Base-by-base conservation (phyloP, 2,888 invertebrate species). In the Luperina testacea region DNA sequence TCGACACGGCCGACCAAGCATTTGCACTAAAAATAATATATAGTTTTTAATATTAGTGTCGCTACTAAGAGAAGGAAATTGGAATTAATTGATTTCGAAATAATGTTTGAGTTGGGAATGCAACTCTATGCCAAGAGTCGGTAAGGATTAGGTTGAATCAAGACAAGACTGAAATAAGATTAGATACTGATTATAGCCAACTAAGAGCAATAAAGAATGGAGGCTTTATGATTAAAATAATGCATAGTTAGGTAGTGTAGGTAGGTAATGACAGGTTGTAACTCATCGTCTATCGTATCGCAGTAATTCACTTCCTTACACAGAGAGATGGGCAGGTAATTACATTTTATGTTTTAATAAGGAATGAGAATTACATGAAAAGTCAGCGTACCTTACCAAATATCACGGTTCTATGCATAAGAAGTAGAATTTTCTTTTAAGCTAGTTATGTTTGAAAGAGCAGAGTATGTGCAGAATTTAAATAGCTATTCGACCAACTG, bases 1-100 rank as follows among this genome's bases (percentile, higher is more conserved):
- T 76, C 81, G 81, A 85, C 79, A 84, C 79, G 79, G 75, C 48
- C 77, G 72, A 83, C 75, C 70, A 78, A 87, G 64, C 69, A 83
- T 70, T 79, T 42, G 68, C 64, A 79, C 42, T 38, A 53, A 79
- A 76, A 77, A 78, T 71, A 72, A 76, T 78, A 75, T 64, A 72
- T 77, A 59, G 78, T 71, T 75, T 63, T 71, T 48, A 72, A 80
- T 80, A 80, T 80, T 68, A 77, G 27, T 75, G 69, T 76, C 63
- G 72, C 73, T 78, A 84, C 75, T 78, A 81, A 79, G 48, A 77
- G 42, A 13, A 72, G 63, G 65, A 77, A 45, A 76, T 67, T 32
- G 45, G 15, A 78, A 64, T 75, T 70, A 57, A 84, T 70, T 74
- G 65, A 59, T 70, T 68, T 76, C n/a, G 61, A 64, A 64, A 80